phyloP scores from a whole-genome alignment of 64 coral and sea anemone genomes.

The Hydrozoanthus tunicans region DNA sequence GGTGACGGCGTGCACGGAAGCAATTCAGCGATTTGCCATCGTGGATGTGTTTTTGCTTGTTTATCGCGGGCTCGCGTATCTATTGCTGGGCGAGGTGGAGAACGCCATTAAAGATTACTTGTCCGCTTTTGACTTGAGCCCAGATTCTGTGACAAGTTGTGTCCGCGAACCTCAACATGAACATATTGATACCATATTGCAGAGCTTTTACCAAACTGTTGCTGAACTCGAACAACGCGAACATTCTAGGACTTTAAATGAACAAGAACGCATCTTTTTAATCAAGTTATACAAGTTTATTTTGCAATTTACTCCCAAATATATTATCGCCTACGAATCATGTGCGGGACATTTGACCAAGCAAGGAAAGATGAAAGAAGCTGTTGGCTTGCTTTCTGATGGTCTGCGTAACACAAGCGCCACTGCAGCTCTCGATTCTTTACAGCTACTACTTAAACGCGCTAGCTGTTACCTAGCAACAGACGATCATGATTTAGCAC shows the following conservation, averaged over 20 bases:
- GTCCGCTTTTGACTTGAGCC: slow-evolving; percentile 57
- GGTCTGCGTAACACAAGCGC: slow-evolving; percentile 36
- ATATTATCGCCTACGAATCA: slow-evolving; percentile 25
- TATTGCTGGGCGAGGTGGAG: slow-evolving; percentile 29
- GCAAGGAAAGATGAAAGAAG: slow-evolving; percentile 66
- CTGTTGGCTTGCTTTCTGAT: slow-evolving; percentile 67
- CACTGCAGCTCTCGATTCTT: not conserved
- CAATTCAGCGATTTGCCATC: slow-evolving; percentile 49
- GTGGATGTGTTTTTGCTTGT: slow-evolving; percentile 60
- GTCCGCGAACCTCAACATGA: slow-evolving; percentile 58
- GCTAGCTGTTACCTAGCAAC: slow-evolving; percentile 68
- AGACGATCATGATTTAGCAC: slow-evolving; percentile 54
- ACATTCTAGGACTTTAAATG: not conserved
- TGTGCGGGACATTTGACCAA: slow-evolving; percentile 63
- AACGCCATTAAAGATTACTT: slow-evolving; percentile 66
- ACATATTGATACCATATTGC: slow-evolving; percentile 52
- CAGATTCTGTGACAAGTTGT: slow-evolving; percentile 38
- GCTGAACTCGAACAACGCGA: slow-evolving; percentile 49
- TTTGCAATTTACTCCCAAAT: slow-evolving; percentile 55
- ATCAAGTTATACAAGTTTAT: slow-evolving; percentile 75
- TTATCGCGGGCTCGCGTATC: slow-evolving; percentile 50
- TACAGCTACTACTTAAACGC: slow-evolving; percentile 69
- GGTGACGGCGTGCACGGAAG: slow-evolving; percentile 54
- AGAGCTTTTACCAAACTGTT: slow-evolving; percentile 70
- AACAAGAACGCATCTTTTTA: slow-evolving; percentile 44